Evolutionary conservation across 2,888 invertebrate genomes (phyloP).

Genomic region (Zygogramma bicolorata): DNA sequence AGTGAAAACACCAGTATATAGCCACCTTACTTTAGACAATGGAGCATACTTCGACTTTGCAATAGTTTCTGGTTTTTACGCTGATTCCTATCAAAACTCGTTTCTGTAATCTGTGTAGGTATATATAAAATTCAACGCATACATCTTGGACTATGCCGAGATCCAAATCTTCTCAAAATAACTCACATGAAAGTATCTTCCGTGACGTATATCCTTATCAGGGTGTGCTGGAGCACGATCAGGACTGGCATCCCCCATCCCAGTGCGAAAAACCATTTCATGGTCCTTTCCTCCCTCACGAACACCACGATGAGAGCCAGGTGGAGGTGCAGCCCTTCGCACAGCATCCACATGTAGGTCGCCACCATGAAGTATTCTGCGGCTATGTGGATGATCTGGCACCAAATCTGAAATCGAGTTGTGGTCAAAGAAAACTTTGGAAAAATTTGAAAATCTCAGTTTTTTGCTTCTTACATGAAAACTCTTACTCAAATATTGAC

Average conservation of each 20-base stretch:
- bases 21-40: too few species aligned
- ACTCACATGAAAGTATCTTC: conserved; percentile 73
- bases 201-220: conserved; percentile 64
- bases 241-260: conserved; percentile 77
- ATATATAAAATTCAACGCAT: too few species aligned
- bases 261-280: conserved; percentile 75
- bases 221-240: conserved; percentile 68
- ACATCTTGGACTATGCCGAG: too few species aligned
- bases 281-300: conserved; percentile 77
- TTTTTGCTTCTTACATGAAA: too few species aligned
- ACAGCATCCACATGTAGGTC: conserved; percentile 89
- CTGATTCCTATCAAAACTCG: too few species aligned
- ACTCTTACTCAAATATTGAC: too few species aligned
- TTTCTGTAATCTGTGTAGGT: too few species aligned
- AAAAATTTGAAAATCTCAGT: too few species aligned
- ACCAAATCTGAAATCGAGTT: conserved; percentile 72
- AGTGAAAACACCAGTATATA: too few species aligned
- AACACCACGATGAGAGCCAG: conserved; percentile 83
- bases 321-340: conserved; percentile 82
- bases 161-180: too few species aligned
- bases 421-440: not conserved
- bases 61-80: too few species aligned
- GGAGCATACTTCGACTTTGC: too few species aligned
- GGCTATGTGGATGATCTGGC: conserved; percentile 74
- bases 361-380: conserved; percentile 82